Evolutionary conservation across 2,888 invertebrate genomes (phyloP), one percentile per base, ranked within the genome.

Genomic region (Encarsia formosa): DNA sequence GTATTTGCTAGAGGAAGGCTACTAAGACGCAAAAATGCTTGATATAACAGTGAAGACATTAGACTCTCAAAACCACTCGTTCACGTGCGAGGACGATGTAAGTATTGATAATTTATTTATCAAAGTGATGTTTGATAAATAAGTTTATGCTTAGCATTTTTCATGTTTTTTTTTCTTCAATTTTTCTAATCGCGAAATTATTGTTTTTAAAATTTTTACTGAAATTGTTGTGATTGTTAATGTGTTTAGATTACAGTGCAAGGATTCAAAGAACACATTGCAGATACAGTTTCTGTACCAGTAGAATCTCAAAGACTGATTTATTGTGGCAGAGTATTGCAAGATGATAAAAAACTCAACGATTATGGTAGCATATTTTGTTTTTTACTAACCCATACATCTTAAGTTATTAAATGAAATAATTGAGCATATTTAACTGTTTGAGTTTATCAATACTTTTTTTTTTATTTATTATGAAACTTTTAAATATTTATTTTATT

Each of bases 321-420:
- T 63, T 96, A 91, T 72, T 91, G 91, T 71, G 97, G 97, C n/a
- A 80, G 91, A 73, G 93, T 96, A 22, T 77, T 97, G 44, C 87
- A 88, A 67, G 91, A 97, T 78, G 91, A 89, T 13, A 88, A 87
- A 62, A 86, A 83, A 67, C 79, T 97, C 22, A 81, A 83, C 57
- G 91, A 94, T 70, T 92, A 89, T 76, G 89, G 91, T 89, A 78
- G 72, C 34, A 56, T 15, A 43, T 49, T n/a, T n/a, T n/a, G n/a
- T n/a, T n/a, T n/a, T n/a, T n/a, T n/a, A n/a, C n/a, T n/a, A n/a
- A n/a, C n/a, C n/a, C n/a, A n/a, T n/a, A n/a, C n/a, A n/a, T n/a
- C n/a, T n/a, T n/a, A n/a, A n/a, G n/a, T n/a, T n/a, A n/a, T n/a
- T n/a, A n/a, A n/a, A n/a, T n/a, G n/a, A n/a, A n/a, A n/a, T n/a